phyloP scores from a whole-genome alignment of 1,140 invertebrate genomes.

The Heliconius nattereri region DNA sequence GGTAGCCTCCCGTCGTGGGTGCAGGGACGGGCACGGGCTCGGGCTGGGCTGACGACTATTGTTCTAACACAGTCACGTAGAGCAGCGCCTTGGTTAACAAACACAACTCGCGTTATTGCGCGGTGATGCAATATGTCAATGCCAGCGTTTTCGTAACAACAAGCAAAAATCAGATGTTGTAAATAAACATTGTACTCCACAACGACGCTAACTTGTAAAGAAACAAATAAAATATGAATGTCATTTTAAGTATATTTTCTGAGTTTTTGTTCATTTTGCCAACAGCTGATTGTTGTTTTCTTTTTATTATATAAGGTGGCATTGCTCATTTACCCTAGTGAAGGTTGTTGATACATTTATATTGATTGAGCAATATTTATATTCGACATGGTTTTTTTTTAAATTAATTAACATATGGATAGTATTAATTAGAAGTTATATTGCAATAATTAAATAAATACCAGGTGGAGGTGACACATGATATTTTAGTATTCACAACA shows the following conservation, averaged over 20 bases:
- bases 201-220: background rate
- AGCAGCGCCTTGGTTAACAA: constrained; percentile 27
- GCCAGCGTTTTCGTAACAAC: constrained; percentile 63
- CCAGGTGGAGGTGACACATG: background rate
- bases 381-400: too few species aligned
- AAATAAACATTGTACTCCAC: constrained; percentile 23
- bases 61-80: constrained; percentile 18
- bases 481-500: background rate
- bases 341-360: background rate
- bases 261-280: constrained; percentile 15
- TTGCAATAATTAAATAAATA: background rate
- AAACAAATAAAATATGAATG: background rate
- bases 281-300: constrained; percentile 42
- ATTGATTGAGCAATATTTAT: background rate
- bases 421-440: background rate
- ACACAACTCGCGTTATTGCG: constrained; percentile 42
- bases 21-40: background rate
- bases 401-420: background rate
- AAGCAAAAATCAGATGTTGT: constrained; percentile 41
- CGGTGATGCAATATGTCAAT: constrained; percentile 77
- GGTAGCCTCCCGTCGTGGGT: constrained; percentile 32
- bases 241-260: background rate
- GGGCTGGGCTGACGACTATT: background rate
- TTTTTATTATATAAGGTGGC: background rate
- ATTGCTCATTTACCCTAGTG: background rate